Percentiles rank a stretch among this genome's conserved stretches.
Evolutionary conservation across 1,140 invertebrate species (phyloP).

Genomic region (Zeugodacus cucurbitae): DNA sequence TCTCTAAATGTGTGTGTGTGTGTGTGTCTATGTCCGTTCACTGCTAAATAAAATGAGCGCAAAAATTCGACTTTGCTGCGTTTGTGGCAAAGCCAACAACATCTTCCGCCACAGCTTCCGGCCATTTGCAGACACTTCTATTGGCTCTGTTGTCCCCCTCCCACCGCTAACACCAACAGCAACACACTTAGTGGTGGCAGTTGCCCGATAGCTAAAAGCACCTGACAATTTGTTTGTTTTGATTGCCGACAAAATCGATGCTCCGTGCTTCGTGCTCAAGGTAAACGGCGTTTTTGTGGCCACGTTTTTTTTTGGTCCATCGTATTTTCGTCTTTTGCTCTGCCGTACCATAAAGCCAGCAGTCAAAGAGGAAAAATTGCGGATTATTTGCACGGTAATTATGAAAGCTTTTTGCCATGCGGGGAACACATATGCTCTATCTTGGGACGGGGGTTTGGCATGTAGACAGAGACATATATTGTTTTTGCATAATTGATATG

Average conservation of each 20-base stretch:
- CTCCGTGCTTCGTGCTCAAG: neutral
- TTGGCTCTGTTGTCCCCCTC: neutral
- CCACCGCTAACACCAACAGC: too few relatives aligned
- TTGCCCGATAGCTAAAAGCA: neutral
- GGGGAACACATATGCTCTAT: too few relatives aligned
- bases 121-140: slow-evolving; percentile 29
- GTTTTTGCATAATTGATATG: too few relatives aligned
- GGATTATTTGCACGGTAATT: too few relatives aligned
- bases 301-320: neutral
- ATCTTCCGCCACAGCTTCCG: slow-evolving; percentile 34
- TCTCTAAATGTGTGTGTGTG: neutral
- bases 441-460: too few relatives aligned
- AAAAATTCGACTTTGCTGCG: neutral
- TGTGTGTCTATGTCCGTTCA: neutral
- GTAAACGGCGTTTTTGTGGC: neutral
- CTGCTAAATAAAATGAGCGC: neutral
- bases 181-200: neutral
- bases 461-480: too few relatives aligned
- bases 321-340: too few relatives aligned
- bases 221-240: slow-evolving; percentile 10
- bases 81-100: neutral
- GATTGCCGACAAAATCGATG: slow-evolving; percentile 2
- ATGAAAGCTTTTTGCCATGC: too few relatives aligned
- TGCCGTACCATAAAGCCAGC: neutral
- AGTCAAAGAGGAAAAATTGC: too few relatives aligned